These are phyloP conservation scores for Polyommatus icarus DNA, from an alignment of 2,888 invertebrate genomes.

Conservation along the genomic window DNA sequence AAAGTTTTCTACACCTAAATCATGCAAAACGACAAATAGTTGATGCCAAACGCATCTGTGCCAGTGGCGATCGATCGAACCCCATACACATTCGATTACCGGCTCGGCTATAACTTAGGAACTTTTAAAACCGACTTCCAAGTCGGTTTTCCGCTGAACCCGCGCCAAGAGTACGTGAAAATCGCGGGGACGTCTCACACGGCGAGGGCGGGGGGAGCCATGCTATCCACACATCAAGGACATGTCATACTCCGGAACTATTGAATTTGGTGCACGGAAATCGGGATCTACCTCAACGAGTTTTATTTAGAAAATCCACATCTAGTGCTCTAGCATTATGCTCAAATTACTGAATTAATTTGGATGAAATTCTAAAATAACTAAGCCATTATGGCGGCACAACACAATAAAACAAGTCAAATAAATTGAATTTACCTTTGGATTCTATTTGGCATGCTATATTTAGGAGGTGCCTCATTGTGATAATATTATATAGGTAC, in stretches of 20 bases:
- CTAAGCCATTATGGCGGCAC: background rate
- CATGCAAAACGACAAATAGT: slow-evolving; percentile 34
- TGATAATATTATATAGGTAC: too few relatives aligned
- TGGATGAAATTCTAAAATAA: background rate
- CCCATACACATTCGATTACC: slow-evolving; percentile 43
- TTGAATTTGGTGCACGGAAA: slow-evolving; percentile 9
- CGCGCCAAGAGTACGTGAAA: slow-evolving; percentile 47
- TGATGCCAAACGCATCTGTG: slow-evolving; percentile 33
- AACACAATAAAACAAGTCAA: background rate
- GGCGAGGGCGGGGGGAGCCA: slow-evolving; percentile 39
- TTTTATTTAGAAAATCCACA: background rate
- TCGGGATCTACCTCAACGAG: background rate
- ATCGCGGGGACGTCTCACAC: slow-evolving; percentile 42
- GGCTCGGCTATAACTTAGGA: slow-evolving; percentile 45
- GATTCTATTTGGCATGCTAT: too few relatives aligned
- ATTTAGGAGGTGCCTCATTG: too few relatives aligned
- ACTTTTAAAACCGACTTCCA: slow-evolving; percentile 44
- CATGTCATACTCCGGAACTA: slow-evolving; percentile 22
- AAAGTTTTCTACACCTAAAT: slow-evolving; percentile 30
- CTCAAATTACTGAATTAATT: background rate
- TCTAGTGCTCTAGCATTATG: background rate
- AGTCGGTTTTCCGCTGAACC: slow-evolving; percentile 44
- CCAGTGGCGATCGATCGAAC: slow-evolving; percentile 37
- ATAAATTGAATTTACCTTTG: too few relatives aligned
- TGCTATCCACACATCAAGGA: slow-evolving; percentile 20